Percentiles rank a stretch among this genome's conserved stretches.
These are phyloP conservation scores for Hesperia comma DNA, from an alignment of 2,888 invertebrate species.

Conservation along the genomic window DNA sequence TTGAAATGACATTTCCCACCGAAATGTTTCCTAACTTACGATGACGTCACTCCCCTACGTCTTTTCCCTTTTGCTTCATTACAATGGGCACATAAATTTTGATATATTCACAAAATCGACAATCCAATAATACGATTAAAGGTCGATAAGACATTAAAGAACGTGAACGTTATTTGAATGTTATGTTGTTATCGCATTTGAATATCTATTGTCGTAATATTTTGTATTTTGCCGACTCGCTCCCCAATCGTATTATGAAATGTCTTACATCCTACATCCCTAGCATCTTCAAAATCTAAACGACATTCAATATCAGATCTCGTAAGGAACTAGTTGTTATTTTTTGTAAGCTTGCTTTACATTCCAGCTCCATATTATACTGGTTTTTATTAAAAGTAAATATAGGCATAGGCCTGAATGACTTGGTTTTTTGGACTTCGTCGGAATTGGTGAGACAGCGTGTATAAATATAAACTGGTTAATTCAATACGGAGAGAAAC, in stretches of 20 bases:
- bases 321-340: too few relatives aligned
- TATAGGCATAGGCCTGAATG: too few relatives aligned
- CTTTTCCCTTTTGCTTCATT: neutral
- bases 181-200: constrained; percentile 10
- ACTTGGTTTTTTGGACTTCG: too few relatives aligned
- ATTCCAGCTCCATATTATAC: too few relatives aligned
- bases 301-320: too few relatives aligned
- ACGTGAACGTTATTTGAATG: constrained; percentile 20
- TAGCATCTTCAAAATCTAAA: too few relatives aligned
- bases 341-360: too few relatives aligned
- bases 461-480: too few relatives aligned
- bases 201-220: neutral
- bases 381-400: too few relatives aligned
- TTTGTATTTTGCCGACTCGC: neutral
- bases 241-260: neutral
- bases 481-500: too few relatives aligned
- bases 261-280: too few relatives aligned
- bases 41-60: constrained; percentile 17
- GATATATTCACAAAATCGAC: constrained; percentile 31
- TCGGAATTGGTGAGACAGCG: too few relatives aligned
- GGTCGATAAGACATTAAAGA: constrained; percentile 26
- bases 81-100: constrained; percentile 25
- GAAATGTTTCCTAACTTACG: constrained; percentile 23
- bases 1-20: constrained; percentile 26
- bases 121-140: constrained; percentile 32